Percentiles rank a stretch among this genome's conserved stretches.
Evolutionary conservation across 1,140 invertebrate species (phyloP).

Genomic region (Drosophila sproati): DNA sequence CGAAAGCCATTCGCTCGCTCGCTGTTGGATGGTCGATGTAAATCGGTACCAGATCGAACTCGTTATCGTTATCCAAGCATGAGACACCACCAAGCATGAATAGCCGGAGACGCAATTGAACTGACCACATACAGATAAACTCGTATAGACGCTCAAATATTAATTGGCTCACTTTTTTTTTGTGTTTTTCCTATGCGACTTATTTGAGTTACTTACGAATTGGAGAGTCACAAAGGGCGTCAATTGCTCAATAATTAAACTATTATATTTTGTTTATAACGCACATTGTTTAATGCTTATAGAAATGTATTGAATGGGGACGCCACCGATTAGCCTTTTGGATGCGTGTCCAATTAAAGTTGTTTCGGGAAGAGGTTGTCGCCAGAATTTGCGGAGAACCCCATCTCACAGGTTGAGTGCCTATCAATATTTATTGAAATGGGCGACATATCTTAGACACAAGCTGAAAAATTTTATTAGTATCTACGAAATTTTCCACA

Average conservation of each 20-base stretch:
- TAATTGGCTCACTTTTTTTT: conserved; percentile 65
- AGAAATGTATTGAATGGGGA: conserved; percentile 10
- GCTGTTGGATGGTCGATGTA: conserved; percentile 52
- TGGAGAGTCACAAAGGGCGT: conserved; percentile 50
- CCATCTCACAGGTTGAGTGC: neutral
- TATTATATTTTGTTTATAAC: conserved; percentile 23
- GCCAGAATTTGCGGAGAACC: conserved; percentile 46
- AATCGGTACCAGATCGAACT: conserved; percentile 76
- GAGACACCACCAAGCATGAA: conserved; percentile 43
- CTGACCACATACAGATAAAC: conserved; percentile 48
- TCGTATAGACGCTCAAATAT: conserved; percentile 43
- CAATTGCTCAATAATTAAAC: conserved; percentile 47
- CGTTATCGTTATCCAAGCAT: conserved; percentile 76
- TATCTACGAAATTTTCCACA: neutral
- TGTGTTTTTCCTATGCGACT: conserved; percentile 38
- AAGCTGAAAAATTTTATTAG: neutral
- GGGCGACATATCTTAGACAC: no score
- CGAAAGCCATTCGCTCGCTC: conserved; percentile 7
- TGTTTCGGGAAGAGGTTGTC: conserved; percentile 40
- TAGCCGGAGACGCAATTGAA: conserved; percentile 40
- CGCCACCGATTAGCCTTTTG: conserved; percentile 23
- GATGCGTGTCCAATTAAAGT: conserved; percentile 35
- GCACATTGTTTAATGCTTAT: conserved; percentile 15
- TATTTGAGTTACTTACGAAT: conserved; percentile 49
- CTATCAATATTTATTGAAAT: neutral